Base-by-base conservation (phyloP, 2,888 invertebrate species). In the Scaptomyza parva region DNA sequence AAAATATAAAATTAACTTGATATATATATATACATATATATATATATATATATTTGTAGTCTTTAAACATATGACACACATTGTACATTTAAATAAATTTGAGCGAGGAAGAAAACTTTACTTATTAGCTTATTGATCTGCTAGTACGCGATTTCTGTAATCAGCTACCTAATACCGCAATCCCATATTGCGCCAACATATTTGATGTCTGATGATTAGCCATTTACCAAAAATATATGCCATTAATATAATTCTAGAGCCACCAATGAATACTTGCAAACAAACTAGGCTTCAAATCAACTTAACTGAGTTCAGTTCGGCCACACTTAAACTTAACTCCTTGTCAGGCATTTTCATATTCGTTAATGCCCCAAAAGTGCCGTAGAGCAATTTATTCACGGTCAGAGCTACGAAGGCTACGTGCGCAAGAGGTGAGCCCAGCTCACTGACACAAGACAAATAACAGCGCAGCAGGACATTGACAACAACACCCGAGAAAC, bases 381-480 rank as follows among this genome's bases (percentile, higher is more conserved):
- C 88, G 88, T 88, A 85, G 78, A 89, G 89, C 89, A 88, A 89
- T 89, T 89, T 89, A 89, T 88, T 86, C 77, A 57, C 63, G 66
- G 64, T 22, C 72, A 48, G 50, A 44, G 48, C 55, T 28, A 39
- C 44, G 39, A 33, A 30, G 47, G 26, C 55, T 28, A 37, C 37
- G 37, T 37, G 37, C 37, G 17, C 9, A 37, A 37, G 47, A 20
- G 41, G 72, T 50, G 51, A 47, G 47, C 65, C 44, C 61, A 45
- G 71, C 69, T 72, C 67, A 72, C 70, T 71, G 72, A 78, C 70
- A 83, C 71, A 83, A 89, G 89, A 89, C 89, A 89, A 89, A 89
- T 89, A 89, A 89, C 86, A 85, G 89, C 89, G 77, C 89, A 89
- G 89, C 89, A 89, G 89, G 89, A 89, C 88, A 89, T 86, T 89